Conservation (phyloP, 2,113 vertebrate genomes). For the Xerus inauris region DNA sequence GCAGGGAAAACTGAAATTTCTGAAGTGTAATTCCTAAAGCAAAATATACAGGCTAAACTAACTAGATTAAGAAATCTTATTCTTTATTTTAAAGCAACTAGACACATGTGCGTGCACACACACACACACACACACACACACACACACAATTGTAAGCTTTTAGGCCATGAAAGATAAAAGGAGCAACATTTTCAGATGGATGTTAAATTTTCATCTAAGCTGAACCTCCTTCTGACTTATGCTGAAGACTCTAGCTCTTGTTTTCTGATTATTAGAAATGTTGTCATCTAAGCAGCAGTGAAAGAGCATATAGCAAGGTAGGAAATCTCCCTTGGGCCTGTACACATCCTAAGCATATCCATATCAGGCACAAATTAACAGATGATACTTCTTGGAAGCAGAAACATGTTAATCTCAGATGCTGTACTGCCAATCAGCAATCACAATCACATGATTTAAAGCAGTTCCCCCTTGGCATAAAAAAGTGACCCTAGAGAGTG, state of each 20-base stretch:
- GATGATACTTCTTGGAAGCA: neutral
- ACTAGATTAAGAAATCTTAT: neutral
- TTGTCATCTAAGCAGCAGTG: neutral
- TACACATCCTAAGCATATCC: slow-evolving; percentile 22
- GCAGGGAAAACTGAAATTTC: neutral
- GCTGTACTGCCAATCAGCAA: neutral
- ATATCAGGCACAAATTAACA: neutral
- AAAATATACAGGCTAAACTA: neutral
- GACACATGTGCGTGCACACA: neutral
- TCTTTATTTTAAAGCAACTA: neutral
- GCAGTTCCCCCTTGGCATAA: neutral
- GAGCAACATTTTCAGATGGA: neutral
- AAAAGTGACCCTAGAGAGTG: neutral
- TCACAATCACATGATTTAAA: neutral
- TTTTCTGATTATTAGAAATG: neutral
- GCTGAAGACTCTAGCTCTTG: neutral
- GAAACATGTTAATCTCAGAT: neutral
- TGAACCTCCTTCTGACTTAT: neutral
- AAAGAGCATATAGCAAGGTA: neutral
- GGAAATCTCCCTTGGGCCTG: neutral
- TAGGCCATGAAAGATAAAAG: neutral
- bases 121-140: neutral
- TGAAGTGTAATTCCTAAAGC: slow-evolving; percentile 9
- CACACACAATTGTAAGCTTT: neutral
- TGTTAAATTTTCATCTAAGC: neutral